Evolutionary conservation across 2,888 invertebrate genomes (phyloP), one percentile per base, ranked within the genome.

Genomic region (Hirtodrosophila cameraria): DNA sequence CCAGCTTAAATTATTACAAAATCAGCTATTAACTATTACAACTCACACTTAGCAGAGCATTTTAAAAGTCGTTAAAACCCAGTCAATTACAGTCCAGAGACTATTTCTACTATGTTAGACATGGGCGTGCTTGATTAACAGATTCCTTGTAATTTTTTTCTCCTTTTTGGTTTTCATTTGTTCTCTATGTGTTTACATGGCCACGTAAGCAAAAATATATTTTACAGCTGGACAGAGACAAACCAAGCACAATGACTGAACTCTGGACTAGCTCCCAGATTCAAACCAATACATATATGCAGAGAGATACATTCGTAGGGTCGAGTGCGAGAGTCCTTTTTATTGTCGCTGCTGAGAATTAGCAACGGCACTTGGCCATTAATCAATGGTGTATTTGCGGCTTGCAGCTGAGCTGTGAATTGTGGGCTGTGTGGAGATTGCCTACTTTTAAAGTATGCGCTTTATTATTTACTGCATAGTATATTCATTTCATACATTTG

Each of bases 161-260:
- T n/a, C n/a, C n/a, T 3, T 11, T 13, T 3, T 42, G n/a, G n/a
- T n/a, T n/a, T n/a, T n/a, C 39, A 6, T 8, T 33, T 9, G 20
- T 39, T 28, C 38, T 28, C 30, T 58, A 35, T 60, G 48, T 72
- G 53, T 59, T 41, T 62, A 46, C 64, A 60, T 57, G 71, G 41
- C 61, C 68, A 68, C 68, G 78, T 72, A 68, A 78, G 78, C 77
- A 68, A 75, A 74, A 66, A 75, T 77, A 74, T 77, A 67, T 74
- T 65, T 70, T 71, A 65, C 71, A 61, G 33, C 45, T 53, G 73
- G 58, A 28, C 48, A 48, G 50, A 25, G 23, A 50, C n/a, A n/a
- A 45, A 49, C 35, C 45, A 54, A 59, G 48, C 18, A 50, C 16
- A 64, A 35, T 27, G 23, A 23, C n/a, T 46, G 49, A 30, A 12